A percentile compares a stretch with the other conserved stretches of the same genome.
phyloP scores from a whole-genome alignment of 1,140 invertebrate species.

The Solenopsis fugax region DNA sequence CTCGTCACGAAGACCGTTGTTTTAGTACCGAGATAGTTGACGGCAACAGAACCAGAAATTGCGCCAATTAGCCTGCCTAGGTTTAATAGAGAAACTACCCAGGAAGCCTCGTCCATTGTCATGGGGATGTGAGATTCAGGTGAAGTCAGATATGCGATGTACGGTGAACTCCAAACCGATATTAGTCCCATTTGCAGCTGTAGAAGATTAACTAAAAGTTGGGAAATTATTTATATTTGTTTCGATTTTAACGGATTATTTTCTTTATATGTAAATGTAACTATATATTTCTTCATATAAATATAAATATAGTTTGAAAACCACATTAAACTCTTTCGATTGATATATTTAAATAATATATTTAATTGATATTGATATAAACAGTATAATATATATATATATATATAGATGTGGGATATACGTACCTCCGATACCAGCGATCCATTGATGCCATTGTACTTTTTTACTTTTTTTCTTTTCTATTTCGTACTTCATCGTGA shows the following conservation, averaged over 20 bases:
- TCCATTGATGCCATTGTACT: slow-evolving; percentile 69
- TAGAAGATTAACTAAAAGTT: slow-evolving; percentile 68
- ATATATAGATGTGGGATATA: neutral
- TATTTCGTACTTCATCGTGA: slow-evolving; percentile 1
- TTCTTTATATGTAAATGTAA: neutral
- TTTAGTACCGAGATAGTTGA: slow-evolving; percentile 89
- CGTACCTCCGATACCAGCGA: slow-evolving; percentile 69
- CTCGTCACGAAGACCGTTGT: slow-evolving; percentile 88
- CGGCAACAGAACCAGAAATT: slow-evolving; percentile 76
- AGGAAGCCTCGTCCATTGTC: slow-evolving; percentile 88
- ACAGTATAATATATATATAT: neutral
- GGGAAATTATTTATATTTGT: neutral
- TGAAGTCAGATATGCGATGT: slow-evolving; percentile 85
- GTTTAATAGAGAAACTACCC: slow-evolving; percentile 89
- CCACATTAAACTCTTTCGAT: neutral
- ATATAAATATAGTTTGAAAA: neutral
- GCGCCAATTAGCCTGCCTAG: slow-evolving; percentile 86
- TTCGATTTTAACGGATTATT: neutral
- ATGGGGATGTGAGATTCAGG: slow-evolving; percentile 87
- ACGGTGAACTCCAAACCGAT: slow-evolving; percentile 87
- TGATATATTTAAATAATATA: slow-evolving; percentile 2
- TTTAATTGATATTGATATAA: neutral
- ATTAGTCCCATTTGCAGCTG: slow-evolving; percentile 67
- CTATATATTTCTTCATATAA: neutral
- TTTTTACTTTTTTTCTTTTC: neutral